Percentiles rank a stretch among this genome's conserved stretches.
Conservation (phyloP, 2,888 invertebrate genomes). For the Drosophila mercatorum region DNA sequence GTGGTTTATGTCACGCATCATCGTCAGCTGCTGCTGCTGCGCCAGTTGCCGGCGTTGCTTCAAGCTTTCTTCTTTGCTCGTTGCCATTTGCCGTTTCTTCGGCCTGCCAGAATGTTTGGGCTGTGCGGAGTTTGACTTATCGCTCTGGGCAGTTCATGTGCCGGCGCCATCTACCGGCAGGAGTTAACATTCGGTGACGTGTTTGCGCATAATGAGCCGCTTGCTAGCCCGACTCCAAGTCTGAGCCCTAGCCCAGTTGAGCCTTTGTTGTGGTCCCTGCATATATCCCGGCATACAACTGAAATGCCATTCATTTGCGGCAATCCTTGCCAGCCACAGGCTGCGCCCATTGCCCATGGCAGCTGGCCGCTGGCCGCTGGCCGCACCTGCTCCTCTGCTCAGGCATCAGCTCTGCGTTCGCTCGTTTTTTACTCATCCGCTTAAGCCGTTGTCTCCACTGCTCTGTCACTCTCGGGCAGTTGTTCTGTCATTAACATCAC, state of each 20-base stretch:
- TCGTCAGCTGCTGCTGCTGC: conserved; percentile 34
- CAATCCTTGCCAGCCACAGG: conserved; percentile 39
- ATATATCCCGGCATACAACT: conserved; percentile 42
- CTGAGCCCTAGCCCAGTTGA: not conserved
- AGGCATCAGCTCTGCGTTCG: no score
- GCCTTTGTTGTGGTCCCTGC: conserved; percentile 58
- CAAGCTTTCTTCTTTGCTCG: conserved; percentile 17
- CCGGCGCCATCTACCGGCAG: conserved; percentile 19
- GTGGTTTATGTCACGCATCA: conserved; percentile 59
- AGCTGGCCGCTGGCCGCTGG: not conserved
- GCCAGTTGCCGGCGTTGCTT: not conserved
- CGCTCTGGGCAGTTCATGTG: conserved; percentile 31
- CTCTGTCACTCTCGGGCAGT: conserved; percentile 10
- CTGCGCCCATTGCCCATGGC: conserved; percentile 7
- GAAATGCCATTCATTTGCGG: conserved; percentile 63
- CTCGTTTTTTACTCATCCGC: conserved; percentile 54
- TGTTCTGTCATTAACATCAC: conserved; percentile 54
- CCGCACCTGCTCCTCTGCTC: not conserved
- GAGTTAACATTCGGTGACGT: conserved; percentile 38
- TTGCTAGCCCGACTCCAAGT: not conserved
- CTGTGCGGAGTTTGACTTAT: conserved; percentile 43
- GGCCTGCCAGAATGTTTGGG: conserved; percentile 12
- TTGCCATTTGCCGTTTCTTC: conserved; percentile 9
- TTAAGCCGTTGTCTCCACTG: conserved; percentile 27
- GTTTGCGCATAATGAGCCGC: conserved; percentile 65